Conservation (phyloP, 2,888 invertebrate genomes). For the Watsonalla binaria region DNA sequence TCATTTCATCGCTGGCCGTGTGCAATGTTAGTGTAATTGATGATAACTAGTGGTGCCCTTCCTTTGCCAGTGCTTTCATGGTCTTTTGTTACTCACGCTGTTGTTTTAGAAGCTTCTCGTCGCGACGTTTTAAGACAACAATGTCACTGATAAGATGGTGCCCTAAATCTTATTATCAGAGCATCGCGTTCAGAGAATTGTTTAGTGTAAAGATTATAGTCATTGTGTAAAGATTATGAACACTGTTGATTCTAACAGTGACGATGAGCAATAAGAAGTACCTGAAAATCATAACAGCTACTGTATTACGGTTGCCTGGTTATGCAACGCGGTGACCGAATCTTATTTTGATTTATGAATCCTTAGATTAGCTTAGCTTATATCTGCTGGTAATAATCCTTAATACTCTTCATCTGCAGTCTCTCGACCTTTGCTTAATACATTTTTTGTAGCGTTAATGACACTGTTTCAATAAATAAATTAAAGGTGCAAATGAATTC, state of each 20-base stretch:
- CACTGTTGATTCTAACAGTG: conserved; percentile 21
- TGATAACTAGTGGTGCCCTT: conserved; percentile 48
- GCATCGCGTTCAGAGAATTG: conserved; percentile 19
- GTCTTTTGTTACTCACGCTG: conserved; percentile 35
- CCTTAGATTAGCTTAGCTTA: conserved; percentile 26
- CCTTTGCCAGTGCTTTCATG: conserved; percentile 36
- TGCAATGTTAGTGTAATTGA: conserved; percentile 38
- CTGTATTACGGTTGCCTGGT: conserved; percentile 30
- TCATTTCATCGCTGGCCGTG: conserved; percentile 25
- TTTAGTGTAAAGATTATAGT: conserved; percentile 30
- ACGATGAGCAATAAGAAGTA: conserved; percentile 26
- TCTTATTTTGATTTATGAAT: conserved; percentile 34
- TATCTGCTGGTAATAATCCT: conserved; percentile 26
- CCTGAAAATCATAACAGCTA: conserved; percentile 23
- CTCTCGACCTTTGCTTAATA: conserved; percentile 23
- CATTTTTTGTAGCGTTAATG: conserved; percentile 30
- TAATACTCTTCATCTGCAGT: conserved; percentile 14
- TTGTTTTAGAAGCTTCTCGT: conserved; percentile 29
- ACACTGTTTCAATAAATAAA: conserved; percentile 35
- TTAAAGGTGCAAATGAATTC: conserved; percentile 34
- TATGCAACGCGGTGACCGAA: conserved; percentile 29
- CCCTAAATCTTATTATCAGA: conserved; percentile 19
- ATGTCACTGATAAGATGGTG: conserved; percentile 13
- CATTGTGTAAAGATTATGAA: conserved; percentile 15
- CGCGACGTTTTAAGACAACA: conserved; percentile 7